These are phyloP conservation scores for Tiliacea citrago DNA, from an alignment of 2,888 invertebrate genomes.

Conservation along the genomic window DNA sequence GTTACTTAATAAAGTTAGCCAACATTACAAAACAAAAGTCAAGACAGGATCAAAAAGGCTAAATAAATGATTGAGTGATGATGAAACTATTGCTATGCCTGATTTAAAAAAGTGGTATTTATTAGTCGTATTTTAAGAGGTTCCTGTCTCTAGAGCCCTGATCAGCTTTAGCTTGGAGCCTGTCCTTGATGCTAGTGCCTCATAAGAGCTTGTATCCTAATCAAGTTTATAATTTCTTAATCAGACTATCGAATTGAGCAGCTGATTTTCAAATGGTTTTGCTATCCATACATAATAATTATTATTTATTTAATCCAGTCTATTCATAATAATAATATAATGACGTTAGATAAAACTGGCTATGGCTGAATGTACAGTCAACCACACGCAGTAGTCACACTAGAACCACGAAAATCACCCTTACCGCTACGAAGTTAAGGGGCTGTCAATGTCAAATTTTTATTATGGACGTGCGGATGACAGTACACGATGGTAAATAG, in stretches of 20 bases:
- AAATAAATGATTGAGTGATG: not conserved
- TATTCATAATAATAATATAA: conserved; percentile 15
- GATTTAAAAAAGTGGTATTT: too few relatives aligned
- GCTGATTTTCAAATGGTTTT: conserved; percentile 30
- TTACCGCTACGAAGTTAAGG: not conserved
- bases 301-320: conserved; percentile 11
- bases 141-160: too few relatives aligned
- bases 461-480: not conserved
- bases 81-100: not conserved
- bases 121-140: too few relatives aligned
- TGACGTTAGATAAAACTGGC: conserved; percentile 12
- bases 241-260: conserved; percentile 11
- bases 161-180: too few relatives aligned
- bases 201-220: too few relatives aligned
- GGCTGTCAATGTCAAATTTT: not conserved
- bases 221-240: conserved; percentile 2
- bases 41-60: not conserved
- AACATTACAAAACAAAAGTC: conserved; percentile 9
- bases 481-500: conserved; percentile 1
- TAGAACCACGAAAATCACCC: not conserved
- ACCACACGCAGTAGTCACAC: not conserved
- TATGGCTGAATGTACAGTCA: not conserved
- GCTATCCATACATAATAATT: not conserved
- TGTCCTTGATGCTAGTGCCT: too few relatives aligned
- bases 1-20: not conserved